phyloP scores from a whole-genome alignment of 2,888 invertebrate genomes.

The Zaprionus obscuricornis region DNA sequence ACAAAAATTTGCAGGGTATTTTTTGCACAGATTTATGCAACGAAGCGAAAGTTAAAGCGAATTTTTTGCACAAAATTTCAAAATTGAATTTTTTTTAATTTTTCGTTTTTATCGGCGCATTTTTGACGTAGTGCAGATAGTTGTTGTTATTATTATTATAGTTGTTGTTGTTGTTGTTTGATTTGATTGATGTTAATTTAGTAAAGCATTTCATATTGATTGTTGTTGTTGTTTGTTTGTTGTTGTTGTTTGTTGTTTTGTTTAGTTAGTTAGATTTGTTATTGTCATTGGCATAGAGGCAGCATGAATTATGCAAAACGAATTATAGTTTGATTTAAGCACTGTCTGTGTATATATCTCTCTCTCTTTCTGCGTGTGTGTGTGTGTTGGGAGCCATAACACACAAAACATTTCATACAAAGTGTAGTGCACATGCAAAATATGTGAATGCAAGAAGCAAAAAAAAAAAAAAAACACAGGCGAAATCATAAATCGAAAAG shows the following conservation, averaged over 20 bases:
- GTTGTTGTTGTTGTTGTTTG: constrained; percentile 4
- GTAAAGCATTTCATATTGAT: constrained; percentile 18
- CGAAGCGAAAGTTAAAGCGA: too few relatives aligned
- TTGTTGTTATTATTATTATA: too few relatives aligned
- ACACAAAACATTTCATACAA: not conserved
- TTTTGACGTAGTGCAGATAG: too few relatives aligned
- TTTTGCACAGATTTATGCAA: too few relatives aligned
- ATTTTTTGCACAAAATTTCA: too few relatives aligned
- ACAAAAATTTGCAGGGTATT: too few relatives aligned
- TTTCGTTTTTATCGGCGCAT: too few relatives aligned
- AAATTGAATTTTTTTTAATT: too few relatives aligned
- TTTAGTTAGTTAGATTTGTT: constrained; percentile 27
- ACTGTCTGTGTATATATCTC: constrained; percentile 12
- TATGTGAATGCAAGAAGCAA: constrained; percentile 34
- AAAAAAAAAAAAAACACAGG: constrained; percentile 16
- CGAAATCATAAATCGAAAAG: constrained; percentile 37
- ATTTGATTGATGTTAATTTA: constrained; percentile 12
- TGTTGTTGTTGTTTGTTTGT: constrained; percentile 12
- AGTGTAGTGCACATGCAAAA: constrained; percentile 11
- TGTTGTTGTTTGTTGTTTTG: constrained; percentile 24
- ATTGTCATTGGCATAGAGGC: constrained; percentile 28
- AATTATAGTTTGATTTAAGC: constrained; percentile 40
- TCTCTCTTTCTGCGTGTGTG: constrained; percentile 12
- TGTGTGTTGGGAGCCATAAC: constrained; percentile 52
- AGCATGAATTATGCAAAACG: constrained; percentile 48